phyloP scores from a whole-genome alignment of 2,888 invertebrate species.

The Caprella mutica region DNA sequence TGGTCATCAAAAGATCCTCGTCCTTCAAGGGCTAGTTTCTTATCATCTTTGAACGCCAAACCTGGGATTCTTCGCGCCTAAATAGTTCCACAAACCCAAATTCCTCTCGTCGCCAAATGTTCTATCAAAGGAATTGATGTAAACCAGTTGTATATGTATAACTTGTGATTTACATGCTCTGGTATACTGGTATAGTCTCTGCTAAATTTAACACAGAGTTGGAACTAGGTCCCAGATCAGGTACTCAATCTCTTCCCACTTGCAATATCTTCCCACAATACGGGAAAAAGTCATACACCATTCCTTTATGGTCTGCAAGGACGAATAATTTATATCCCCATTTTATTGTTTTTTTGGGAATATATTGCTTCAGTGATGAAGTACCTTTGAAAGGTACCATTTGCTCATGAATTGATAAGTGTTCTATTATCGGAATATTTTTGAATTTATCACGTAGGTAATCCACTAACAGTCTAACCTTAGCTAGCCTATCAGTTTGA shows the following conservation, averaged over 20 bases:
- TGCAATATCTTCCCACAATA: constrained; percentile 6
- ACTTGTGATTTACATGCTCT: constrained; percentile 5
- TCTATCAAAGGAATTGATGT: neutral
- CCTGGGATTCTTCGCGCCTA: neutral
- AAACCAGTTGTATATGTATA: constrained; percentile 2
- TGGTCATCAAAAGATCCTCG: constrained; percentile 9
- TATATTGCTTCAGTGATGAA: constrained; percentile 12
- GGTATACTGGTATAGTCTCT: constrained; percentile 6
- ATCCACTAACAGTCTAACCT: constrained; percentile 3
- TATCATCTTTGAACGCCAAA: constrained; percentile 12
- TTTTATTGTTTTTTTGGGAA: constrained; percentile 4
- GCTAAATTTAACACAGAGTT: constrained; percentile 6
- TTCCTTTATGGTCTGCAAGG: constrained; percentile 7
- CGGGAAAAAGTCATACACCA: neutral
- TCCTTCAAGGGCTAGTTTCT: constrained; percentile 5
- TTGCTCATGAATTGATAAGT: constrained; percentile 6
- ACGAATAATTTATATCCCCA: neutral
- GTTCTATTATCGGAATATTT: neutral
- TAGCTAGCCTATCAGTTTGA: neutral
- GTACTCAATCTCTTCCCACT: neutral
- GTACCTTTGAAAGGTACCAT: constrained; percentile 12
- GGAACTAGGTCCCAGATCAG: constrained; percentile 2
- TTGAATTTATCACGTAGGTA: constrained; percentile 1
- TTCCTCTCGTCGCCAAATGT: no score
- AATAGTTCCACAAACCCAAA: neutral